A percentile compares a stretch with the other conserved stretches of the same genome.
phyloP scores from a whole-genome alignment of 1,140 invertebrate species.

The Dendrolimus punctatus region DNA sequence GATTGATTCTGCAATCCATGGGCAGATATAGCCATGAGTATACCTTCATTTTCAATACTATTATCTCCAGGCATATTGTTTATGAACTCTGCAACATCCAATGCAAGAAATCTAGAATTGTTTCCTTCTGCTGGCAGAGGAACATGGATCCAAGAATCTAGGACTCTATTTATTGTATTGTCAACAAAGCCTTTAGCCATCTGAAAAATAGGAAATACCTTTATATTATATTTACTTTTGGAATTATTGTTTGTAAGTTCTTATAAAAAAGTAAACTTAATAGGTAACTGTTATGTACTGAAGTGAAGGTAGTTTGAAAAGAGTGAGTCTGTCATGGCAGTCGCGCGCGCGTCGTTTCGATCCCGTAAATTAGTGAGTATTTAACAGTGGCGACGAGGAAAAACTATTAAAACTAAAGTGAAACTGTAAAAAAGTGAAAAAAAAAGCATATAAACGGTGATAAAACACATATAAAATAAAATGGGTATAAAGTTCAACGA shows the following conservation, averaged over 20 bases:
- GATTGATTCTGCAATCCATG: conserved; percentile 72
- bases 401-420: no score
- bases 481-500: no score
- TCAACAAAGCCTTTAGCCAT: conserved; percentile 80
- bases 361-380: no score
- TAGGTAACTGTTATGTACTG: no score
- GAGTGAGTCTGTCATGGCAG: no score
- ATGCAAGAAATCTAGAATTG: conserved; percentile 48
- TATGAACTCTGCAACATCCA: conserved; percentile 70
- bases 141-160: conserved; percentile 75
- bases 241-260: background rate
- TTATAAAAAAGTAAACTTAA: no score
- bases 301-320: no score
- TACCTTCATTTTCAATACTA: conserved; percentile 77
- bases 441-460: no score
- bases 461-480: no score
- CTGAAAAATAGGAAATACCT: conserved; percentile 34
- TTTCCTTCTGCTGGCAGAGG: conserved; percentile 52
- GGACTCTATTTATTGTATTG: conserved; percentile 80
- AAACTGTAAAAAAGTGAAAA: no score
- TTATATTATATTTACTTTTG: background rate
- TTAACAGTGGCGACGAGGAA: no score
- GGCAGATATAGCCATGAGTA: conserved; percentile 76
- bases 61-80: conserved; percentile 71
- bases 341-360: no score